Conservation (phyloP, 2,888 invertebrate species). For the Agrilus biguttatus region DNA sequence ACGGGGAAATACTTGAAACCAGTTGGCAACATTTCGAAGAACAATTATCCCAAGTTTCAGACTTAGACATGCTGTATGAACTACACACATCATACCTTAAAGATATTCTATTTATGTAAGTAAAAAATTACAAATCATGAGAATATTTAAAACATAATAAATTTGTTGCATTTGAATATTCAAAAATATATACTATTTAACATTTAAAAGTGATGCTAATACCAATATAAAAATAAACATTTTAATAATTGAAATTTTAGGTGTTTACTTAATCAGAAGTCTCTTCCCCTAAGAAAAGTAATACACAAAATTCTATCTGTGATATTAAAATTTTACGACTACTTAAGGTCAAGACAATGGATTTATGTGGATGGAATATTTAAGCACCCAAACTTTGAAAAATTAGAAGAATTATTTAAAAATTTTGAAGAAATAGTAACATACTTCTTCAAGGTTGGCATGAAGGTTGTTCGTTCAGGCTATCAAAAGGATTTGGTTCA, state of each 20-base stretch:
- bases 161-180: too few species aligned
- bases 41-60: constrained; percentile 46
- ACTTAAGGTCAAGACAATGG: constrained; percentile 44
- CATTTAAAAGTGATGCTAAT: too few species aligned
- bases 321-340: constrained; percentile 54
- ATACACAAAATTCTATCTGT: constrained; percentile 59
- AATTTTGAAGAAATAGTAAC: constrained; percentile 44
- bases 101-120: constrained; percentile 50
- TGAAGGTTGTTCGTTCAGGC: constrained; percentile 47
- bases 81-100: constrained; percentile 62
- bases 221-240: too few species aligned
- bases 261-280: constrained; percentile 57
- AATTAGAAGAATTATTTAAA: constrained; percentile 31
- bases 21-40: constrained; percentile 64
- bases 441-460: constrained; percentile 47
- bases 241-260: constrained; percentile 33
- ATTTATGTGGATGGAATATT: constrained; percentile 34
- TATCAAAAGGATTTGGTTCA: constrained; percentile 53
- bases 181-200: too few species aligned
- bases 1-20: constrained; percentile 57
- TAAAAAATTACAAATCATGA: constrained; percentile 3
- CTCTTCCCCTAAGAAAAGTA: constrained; percentile 51
- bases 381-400: constrained; percentile 45
- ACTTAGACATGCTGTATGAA: constrained; percentile 57
- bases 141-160: not conserved